Base-by-base conservation (phyloP, 2,888 invertebrate species). In the Sarcophaga variegata region DNA sequence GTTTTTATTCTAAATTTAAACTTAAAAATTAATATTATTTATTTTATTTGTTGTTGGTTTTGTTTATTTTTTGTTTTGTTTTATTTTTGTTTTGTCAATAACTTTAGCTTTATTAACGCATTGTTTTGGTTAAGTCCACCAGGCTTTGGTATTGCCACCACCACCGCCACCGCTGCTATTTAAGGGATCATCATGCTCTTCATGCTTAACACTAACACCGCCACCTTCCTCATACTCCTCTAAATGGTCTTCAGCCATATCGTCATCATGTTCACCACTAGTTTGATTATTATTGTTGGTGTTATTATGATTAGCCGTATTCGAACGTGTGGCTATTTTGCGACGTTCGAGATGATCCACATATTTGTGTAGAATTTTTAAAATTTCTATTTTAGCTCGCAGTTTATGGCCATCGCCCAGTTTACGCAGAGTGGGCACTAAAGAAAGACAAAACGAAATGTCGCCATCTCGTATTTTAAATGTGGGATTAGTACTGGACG, bases 381-480 rank as follows among this genome's bases (percentile, higher is more conserved):
- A 64, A 37, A 84, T 84, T 82, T 82, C 82, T n/a, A 87, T 84
- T 84, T 87, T 87, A 2, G 87, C 87, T 12, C 81, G 79, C 27
- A 87, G 22, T 64, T 87, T 87, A 0, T 74, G 45, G 4, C 81
- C 70, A n/a, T 87, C 87, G 62, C 22, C 20, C 22, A 87, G 60
- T 72, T 84, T 87, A 12, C 87, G 79, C 63, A 87, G 59, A 2
- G 84, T 81, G 11, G 87, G 87, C 37, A 87, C 87, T 3, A 87
- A 20, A 5, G 87, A 87, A 1, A 87, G 72, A 20, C 67, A 84
- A 27, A 87, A 87, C 0, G 87, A 76, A 4, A 87, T 87, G 27
- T 87, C 87, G 59, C 84, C 84, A 80, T 87, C 87, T 22, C 84
- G 69, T 67, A 87, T 70, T 59, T 84, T 81, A n/a, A 84, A 84